Evolutionary conservation across 2,888 invertebrate species (phyloP), one percentile per base, ranked within the genome.

Genomic region (Mythimna pallens): DNA sequence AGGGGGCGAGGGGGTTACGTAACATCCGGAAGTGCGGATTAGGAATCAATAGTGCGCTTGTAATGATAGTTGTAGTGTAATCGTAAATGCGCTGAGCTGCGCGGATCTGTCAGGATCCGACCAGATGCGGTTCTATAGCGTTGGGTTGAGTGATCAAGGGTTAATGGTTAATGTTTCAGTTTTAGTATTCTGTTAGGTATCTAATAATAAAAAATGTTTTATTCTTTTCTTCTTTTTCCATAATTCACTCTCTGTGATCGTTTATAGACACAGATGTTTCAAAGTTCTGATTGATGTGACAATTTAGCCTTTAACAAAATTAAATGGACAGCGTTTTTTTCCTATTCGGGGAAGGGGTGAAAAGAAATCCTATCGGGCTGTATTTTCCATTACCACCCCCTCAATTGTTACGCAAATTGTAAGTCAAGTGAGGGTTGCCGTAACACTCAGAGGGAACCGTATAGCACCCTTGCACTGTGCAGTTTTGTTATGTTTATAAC

Each of bases 1-100:
- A 76, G 83, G 86, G 7, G 47, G 17, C 47, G 47, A 20, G 47
- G 83, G 89, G 87, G 92, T 95, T 95, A 93, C 95, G 95, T 95
- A 95, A 95, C 94, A 93, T 93, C 95, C 95, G 96, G 96, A 96
- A 96, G 96, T 96, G 96, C 96, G 95, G 96, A 96, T 96, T 96
- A 96, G 96, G 96, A 96, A 96, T 96, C 96, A 95, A 96, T 96
- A 96, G 96, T 96, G 95, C 92, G 92, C 93, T 89, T 89, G 94
- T 95, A 96, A 96, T 96, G 95, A 96, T 96, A 96, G 96, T 96
- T 96, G 95, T 93, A 92, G 92, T 91, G 94, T 93, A 94, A 93
- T 94, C 92, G 94, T 91, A 90, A 93, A 92, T 94, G 95, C 94
- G 95, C 94, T 91, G 93, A 89, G 88, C 86, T 92, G 93, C 92